Evolutionary conservation across 2,888 invertebrate genomes (phyloP), one percentile per base, ranked within the genome.

Genomic region (Mellilla xanthometata): DNA sequence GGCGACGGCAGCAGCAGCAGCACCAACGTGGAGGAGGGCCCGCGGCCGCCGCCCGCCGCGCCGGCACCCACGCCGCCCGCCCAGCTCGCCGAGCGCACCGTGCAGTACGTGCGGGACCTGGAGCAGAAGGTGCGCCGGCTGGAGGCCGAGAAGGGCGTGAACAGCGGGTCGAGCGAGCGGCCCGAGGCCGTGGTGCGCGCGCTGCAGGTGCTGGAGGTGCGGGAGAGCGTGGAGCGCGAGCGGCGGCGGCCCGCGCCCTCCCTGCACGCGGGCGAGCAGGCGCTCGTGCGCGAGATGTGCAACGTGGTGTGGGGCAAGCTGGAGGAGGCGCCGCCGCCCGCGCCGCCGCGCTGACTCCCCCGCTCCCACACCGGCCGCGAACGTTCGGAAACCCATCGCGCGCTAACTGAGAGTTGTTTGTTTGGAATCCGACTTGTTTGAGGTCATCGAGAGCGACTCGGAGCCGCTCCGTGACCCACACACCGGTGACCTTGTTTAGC

Each of bases 1-100:
- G 98, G 98, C 0, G 98, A 98, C 73, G 98, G 98, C 4, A 97
- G 97, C 59, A 97, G 97, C 81, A 97, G 96, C 30, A 96, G 97
- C 64, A 98, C 97, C 7, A 96, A 97, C 73, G 95, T 95, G 2
- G 97, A 97, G 60, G 96, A 96, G 73, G 93, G 92, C 4, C 65
- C 77, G 4, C 76, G 94, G 15, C 63, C 77, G 3, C 64, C 74
- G 0, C 71, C 78, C 2, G 60, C 72, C 0, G 52, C 59, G 12
- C 52, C 65, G 1, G 56, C 72, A 41, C 64, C 81, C 1, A 70
- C 82, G 36, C 73, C 86, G 13, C 88, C 86, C 58, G 82, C 85
- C 0, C 85, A 85, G 52, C 76, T 94, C 47, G 95, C 95, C 62
- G 97, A 97, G 82, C 95, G 97, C 85, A 96, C 97, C 46, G 93